These are phyloP conservation scores for Blastobasis lacticolella DNA, from an alignment of 2,888 invertebrate species.

Conservation along the genomic window DNA sequence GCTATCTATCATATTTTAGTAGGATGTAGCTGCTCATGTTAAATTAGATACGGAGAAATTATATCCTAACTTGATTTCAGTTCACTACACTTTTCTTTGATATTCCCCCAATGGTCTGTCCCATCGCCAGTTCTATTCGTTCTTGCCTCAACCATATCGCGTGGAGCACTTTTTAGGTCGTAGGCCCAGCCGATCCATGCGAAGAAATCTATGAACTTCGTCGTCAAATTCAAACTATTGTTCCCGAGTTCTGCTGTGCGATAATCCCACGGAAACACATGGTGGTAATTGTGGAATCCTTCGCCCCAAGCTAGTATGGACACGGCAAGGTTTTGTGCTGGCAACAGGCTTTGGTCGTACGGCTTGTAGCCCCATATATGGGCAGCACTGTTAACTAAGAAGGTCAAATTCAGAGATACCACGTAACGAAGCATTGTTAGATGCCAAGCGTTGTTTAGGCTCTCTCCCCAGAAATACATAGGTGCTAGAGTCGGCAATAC, in stretches of 20 bases:
- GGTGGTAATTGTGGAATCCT: slow-evolving; percentile 47
- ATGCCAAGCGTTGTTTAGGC: slow-evolving; percentile 40
- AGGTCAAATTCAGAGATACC: slow-evolving; percentile 66
- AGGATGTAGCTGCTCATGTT: too few relatives aligned
- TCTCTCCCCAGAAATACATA: slow-evolving; percentile 74
- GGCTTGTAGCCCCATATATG: slow-evolving; percentile 65
- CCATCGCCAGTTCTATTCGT: slow-evolving; percentile 30
- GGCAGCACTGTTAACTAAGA: slow-evolving; percentile 79
- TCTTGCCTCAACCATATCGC: slow-evolving; percentile 19
- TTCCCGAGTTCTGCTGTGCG: slow-evolving; percentile 34
- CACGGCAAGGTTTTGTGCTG: slow-evolving; percentile 24
- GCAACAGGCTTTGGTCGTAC: slow-evolving; percentile 44
- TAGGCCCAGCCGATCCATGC: slow-evolving; percentile 46
- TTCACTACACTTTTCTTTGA: too few relatives aligned
- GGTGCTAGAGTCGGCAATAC: slow-evolving; percentile 46
- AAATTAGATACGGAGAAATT: too few relatives aligned
- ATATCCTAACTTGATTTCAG: too few relatives aligned
- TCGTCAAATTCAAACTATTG: slow-evolving; percentile 23
- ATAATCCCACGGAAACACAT: slow-evolving; percentile 42
- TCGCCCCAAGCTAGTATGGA: slow-evolving; percentile 31
- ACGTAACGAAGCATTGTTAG: slow-evolving; percentile 65
- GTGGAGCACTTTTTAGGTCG: slow-evolving; percentile 31
- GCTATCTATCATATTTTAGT: too few relatives aligned
- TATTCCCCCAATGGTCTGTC: slow-evolving; percentile 19
- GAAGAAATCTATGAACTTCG: slow-evolving; percentile 39